Evolutionary conservation across 2,888 invertebrate species (phyloP).

Genomic region (Gasteruption jaculator): DNA sequence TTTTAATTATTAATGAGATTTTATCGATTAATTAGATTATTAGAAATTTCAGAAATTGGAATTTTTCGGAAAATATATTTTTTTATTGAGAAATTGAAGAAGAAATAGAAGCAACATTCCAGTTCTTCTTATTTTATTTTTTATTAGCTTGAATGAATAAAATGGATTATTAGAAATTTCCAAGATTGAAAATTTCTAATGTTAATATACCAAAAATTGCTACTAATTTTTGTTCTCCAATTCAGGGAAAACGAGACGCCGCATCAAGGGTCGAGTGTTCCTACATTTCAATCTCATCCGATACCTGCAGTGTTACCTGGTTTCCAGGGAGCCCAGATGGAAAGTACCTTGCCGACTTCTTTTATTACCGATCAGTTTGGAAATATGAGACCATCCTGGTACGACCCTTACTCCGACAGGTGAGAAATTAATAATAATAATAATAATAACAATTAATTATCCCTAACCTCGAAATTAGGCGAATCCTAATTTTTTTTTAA

Average conservation of each 20-base stretch:
- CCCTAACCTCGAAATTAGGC: constrained; percentile 4
- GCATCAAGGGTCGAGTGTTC: constrained; percentile 32
- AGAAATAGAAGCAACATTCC: too few relatives aligned
- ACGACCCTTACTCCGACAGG: constrained; percentile 58
- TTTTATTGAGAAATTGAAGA: too few relatives aligned
- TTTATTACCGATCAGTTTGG: constrained; percentile 55
- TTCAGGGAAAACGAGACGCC: constrained; percentile 37
- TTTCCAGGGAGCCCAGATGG: constrained; percentile 36
- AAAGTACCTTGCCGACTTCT: constrained; percentile 32
- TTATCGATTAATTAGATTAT: too few relatives aligned
- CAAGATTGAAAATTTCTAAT: background rate
- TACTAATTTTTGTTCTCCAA: constrained; percentile 7
- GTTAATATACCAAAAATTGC: background rate
- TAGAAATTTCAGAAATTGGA: too few relatives aligned
- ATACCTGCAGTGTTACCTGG: constrained; percentile 29
- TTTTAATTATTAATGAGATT: too few relatives aligned
- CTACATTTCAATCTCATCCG: constrained; percentile 36
- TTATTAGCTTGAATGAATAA: background rate
- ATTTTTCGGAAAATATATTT: too few relatives aligned
- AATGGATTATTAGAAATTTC: background rate
- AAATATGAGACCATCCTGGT: constrained; percentile 56
- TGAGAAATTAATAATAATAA: constrained; percentile 20
- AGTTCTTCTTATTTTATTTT: constrained; percentile 1
- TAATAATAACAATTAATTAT: constrained; percentile 12
- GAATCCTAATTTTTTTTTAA: background rate